These are phyloP conservation scores for Caenorhabditis zanzibari DNA, from an alignment of 2,888 invertebrate genomes.

Conservation along the genomic window DNA sequence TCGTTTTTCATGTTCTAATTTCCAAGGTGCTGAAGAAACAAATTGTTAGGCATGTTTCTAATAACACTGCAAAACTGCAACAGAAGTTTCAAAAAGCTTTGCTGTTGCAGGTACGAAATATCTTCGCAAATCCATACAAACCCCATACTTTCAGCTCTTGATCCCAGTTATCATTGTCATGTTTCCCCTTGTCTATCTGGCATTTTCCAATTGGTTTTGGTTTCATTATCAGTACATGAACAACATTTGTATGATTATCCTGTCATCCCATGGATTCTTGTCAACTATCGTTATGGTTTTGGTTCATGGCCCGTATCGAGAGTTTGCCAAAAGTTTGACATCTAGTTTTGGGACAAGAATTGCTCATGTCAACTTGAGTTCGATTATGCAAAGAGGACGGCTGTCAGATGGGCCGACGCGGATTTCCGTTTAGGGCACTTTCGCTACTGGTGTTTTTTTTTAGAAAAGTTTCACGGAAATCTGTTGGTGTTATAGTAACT, in stretches of 20 bases:
- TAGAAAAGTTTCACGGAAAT: too few species aligned
- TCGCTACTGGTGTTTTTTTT: too few species aligned
- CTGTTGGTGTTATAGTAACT: too few species aligned
- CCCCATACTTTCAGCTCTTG: neutral
- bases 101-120: neutral
- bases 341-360: neutral
- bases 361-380: too few species aligned
- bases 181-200: neutral
- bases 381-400: too few species aligned
- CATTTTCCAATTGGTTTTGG: neutral
- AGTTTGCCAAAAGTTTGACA: neutral
- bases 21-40: neutral
- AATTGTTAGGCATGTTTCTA: neutral
- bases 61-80: slow-evolving; percentile 7
- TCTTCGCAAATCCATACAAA: neutral
- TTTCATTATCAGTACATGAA: slow-evolving; percentile 12
- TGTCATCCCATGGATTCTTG: slow-evolving; percentile 1
- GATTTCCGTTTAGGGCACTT: too few species aligned
- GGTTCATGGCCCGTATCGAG: slow-evolving; percentile 17
- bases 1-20: neutral
- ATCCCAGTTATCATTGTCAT: neutral
- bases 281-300: slow-evolving; percentile 22
- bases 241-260: slow-evolving; percentile 10
- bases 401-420: too few species aligned
- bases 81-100: slow-evolving; percentile 7